phyloP scores from a whole-genome alignment of 2,113 vertebrate species.

The Alligator sinensis region DNA sequence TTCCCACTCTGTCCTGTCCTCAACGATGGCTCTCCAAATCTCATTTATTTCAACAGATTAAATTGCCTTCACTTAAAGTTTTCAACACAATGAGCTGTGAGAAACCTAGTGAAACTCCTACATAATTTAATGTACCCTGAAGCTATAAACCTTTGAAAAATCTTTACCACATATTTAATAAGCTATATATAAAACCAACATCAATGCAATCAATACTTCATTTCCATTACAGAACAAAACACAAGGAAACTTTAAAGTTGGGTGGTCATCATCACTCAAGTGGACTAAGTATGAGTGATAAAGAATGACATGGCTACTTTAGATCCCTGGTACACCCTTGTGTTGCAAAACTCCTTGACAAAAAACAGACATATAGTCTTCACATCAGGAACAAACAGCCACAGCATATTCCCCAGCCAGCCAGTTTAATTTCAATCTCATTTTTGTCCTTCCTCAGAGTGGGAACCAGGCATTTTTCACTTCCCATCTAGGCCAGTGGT shows the following conservation, averaged over 20 bases:
- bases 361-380: too few relatives aligned
- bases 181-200: fast-evolving
- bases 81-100: neutral
- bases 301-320: neutral
- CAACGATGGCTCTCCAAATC: too few relatives aligned
- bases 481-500: too few relatives aligned
- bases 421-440: neutral
- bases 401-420: neutral
- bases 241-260: neutral
- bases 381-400: neutral
- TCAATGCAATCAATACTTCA: fast-evolving
- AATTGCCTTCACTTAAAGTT: fast-evolving
- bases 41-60: too few relatives aligned
- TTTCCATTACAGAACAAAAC: neutral
- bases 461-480: too few relatives aligned
- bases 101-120: neutral
- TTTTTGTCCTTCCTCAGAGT: neutral
- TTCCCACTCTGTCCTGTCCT: neutral
- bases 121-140: neutral
- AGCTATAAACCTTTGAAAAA: neutral
- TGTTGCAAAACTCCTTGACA: neutral
- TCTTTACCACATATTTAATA: neutral
- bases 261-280: neutral
- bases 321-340: neutral
- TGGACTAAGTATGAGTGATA: neutral